Conservation (phyloP, 1,140 invertebrate genomes). For the Carcinoscorpius rotundicauda region DNA sequence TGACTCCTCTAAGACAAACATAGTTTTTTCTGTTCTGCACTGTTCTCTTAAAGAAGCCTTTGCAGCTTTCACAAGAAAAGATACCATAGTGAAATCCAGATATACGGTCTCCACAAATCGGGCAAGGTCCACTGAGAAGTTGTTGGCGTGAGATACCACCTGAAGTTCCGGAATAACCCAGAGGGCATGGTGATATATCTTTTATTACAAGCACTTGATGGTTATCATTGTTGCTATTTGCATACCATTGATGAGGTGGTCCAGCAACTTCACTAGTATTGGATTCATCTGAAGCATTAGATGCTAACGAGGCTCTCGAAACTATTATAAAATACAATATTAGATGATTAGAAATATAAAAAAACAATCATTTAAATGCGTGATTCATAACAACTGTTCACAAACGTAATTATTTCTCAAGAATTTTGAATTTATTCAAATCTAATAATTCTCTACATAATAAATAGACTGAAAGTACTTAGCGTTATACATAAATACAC, state of each 20-base stretch:
- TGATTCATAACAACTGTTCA: too few relatives aligned
- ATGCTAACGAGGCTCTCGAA: not conserved
- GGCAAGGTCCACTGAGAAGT: constrained; percentile 57
- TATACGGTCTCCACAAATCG: constrained; percentile 89
- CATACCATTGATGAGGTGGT: constrained; percentile 13
- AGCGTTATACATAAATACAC: too few relatives aligned
- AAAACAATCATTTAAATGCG: too few relatives aligned
- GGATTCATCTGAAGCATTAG: constrained; percentile 22
- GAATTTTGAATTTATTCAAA: too few relatives aligned
- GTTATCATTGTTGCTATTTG: constrained; percentile 16
- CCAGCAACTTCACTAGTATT: constrained; percentile 20
- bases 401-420: too few relatives aligned
- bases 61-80: constrained; percentile 92
- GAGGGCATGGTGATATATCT: constrained; percentile 14
- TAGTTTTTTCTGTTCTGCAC: constrained; percentile 97
- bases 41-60: constrained; percentile 96
- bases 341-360: too few relatives aligned
- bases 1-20: constrained; percentile 77
- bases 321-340: too few relatives aligned
- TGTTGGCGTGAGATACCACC: constrained; percentile 23
- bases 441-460: too few relatives aligned
- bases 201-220: constrained; percentile 9
- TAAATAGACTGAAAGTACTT: too few relatives aligned
- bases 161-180: constrained; percentile 11
- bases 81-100: constrained; percentile 93